These are phyloP conservation scores for Lycaena phlaeas DNA, from an alignment of 2,888 invertebrate species.

Conservation along the genomic window DNA sequence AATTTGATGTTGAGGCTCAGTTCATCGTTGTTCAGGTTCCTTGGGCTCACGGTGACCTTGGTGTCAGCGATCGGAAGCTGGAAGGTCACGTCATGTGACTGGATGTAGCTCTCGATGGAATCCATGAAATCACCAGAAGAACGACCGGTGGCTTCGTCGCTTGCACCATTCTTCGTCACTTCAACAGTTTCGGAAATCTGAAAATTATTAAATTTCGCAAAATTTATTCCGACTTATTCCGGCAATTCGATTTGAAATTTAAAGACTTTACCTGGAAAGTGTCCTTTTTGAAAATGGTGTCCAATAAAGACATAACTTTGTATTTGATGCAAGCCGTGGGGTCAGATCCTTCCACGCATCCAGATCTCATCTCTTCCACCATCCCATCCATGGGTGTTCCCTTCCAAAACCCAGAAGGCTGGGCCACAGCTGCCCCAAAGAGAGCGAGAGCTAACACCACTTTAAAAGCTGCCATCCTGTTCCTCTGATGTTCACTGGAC, in stretches of 20 bases:
- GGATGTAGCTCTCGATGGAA: conserved; percentile 79
- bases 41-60: conserved; percentile 83
- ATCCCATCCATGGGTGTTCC: conserved; percentile 80
- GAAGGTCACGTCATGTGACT: conserved; percentile 85
- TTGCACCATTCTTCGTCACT: conserved; percentile 80
- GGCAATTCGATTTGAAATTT: too few relatives aligned
- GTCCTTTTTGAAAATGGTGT: conserved; percentile 85
- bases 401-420: conserved; percentile 79
- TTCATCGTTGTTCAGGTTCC: conserved; percentile 83
- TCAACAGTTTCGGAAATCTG: conserved; percentile 83
- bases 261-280: conserved; percentile 83
- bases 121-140: conserved; percentile 77
- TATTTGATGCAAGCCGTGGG: conserved; percentile 87
- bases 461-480: conserved; percentile 61
- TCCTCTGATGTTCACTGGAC: conserved; percentile 53
- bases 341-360: conserved; percentile 83
- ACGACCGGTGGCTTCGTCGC: conserved; percentile 74
- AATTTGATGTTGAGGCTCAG: conserved; percentile 81
- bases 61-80: conserved; percentile 81
- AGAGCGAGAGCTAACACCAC: conserved; percentile 66
- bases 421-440: conserved; percentile 73
- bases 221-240: background rate
- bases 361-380: conserved; percentile 83
- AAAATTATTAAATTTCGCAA: background rate
- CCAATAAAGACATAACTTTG: conserved; percentile 84